Percentiles rank a stretch among this genome's conserved stretches.
These are phyloP conservation scores for Ceraclea dissimilis DNA, from an alignment of 2,888 invertebrate species.

Conservation along the genomic window DNA sequence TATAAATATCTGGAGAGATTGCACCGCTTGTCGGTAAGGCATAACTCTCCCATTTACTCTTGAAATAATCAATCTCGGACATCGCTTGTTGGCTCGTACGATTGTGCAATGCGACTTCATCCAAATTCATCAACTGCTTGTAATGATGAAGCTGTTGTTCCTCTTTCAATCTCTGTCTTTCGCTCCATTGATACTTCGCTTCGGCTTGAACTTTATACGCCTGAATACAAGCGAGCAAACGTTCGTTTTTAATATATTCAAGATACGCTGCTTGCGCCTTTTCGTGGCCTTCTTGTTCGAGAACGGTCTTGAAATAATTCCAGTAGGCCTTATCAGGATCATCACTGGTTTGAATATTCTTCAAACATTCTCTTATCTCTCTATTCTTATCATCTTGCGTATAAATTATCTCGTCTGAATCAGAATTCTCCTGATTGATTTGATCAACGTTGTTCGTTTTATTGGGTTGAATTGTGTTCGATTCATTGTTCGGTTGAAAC, in stretches of 20 bases:
- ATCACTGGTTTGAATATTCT: constrained; percentile 13
- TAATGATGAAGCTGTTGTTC: constrained; percentile 15
- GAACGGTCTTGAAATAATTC: constrained; percentile 6
- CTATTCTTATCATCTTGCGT: constrained; percentile 11
- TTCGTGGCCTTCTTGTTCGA: constrained; percentile 11
- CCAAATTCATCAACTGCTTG: constrained; percentile 9
- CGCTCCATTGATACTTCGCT: constrained; percentile 13
- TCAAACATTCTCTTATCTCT: constrained; percentile 13
- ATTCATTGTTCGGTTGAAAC: neutral
- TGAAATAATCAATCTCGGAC: constrained; percentile 13
- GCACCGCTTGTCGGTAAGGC: constrained; percentile 1
- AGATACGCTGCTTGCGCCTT: constrained; percentile 10
- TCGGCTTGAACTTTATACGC: constrained; percentile 11
- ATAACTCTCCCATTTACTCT: constrained; percentile 16
- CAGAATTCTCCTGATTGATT: neutral
- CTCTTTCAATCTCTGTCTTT: constrained; percentile 11
- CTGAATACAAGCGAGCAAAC: constrained; percentile 7
- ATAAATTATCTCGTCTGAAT: constrained; percentile 4
- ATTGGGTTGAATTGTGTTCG: neutral
- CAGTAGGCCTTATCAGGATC: constrained; percentile 12
- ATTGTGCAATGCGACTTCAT: constrained; percentile 6
- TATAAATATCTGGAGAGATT: constrained; percentile 9
- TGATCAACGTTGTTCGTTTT: neutral
- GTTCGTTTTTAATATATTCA: constrained; percentile 9
- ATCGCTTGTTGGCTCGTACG: constrained; percentile 1